Conservation (phyloP, 2,888 invertebrate species). For the Lissocephala sabroskyi region DNA sequence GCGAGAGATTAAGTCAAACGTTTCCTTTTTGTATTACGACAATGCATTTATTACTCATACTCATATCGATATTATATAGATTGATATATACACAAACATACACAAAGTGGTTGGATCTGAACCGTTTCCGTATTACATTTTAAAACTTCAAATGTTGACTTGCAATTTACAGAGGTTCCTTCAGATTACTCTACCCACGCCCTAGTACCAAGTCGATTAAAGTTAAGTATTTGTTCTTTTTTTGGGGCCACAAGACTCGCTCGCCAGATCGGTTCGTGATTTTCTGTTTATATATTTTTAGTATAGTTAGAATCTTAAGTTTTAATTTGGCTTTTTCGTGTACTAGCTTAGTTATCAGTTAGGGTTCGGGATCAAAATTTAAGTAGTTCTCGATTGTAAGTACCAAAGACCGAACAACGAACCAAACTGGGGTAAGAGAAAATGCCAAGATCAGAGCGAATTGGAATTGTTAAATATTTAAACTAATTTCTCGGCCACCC, state of each 20-base stretch:
- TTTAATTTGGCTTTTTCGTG: conserved; percentile 54
- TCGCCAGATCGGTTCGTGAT: too few relatives aligned
- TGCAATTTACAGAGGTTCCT: conserved; percentile 29
- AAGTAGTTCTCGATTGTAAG: conserved; percentile 29
- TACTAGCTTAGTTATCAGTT: conserved; percentile 15
- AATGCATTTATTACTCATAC: conserved; percentile 55
- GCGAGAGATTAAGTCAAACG: background rate
- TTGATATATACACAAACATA: conserved; percentile 59
- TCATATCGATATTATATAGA: conserved; percentile 44
- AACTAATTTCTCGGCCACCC: background rate
- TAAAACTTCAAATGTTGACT: conserved; percentile 36
- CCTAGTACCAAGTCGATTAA: conserved; percentile 54
- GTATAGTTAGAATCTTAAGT: conserved; percentile 43
- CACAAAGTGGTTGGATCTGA: conserved; percentile 46
- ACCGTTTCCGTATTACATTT: conserved; percentile 39
- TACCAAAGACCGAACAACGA: conserved; percentile 20
- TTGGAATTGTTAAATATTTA: too few relatives aligned
- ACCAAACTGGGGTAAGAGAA: background rate
- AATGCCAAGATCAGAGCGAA: too few relatives aligned
- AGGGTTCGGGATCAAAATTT: conserved; percentile 21
- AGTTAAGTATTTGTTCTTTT: conserved; percentile 18
- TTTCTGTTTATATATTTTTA: conserved; percentile 21
- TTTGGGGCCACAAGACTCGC: too few relatives aligned
- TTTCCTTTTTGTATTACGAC: conserved; percentile 21
- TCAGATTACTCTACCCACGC: conserved; percentile 52